These are phyloP conservation scores for Cheilosia variabilis DNA, from an alignment of 2,888 invertebrate genomes.

Conservation along the genomic window DNA sequence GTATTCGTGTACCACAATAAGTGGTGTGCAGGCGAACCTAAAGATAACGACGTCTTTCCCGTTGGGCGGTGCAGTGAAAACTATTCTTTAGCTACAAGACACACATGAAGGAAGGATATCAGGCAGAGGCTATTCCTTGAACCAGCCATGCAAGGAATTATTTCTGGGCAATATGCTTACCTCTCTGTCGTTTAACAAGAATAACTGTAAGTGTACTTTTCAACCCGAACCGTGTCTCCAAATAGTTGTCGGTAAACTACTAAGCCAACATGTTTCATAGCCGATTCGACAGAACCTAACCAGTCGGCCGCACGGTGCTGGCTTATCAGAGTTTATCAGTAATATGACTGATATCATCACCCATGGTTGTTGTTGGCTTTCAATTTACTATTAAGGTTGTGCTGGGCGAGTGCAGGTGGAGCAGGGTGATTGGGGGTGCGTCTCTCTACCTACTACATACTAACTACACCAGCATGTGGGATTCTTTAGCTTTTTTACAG, in stretches of 20 bases:
- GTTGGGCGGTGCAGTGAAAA: background rate
- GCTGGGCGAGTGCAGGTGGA: background rate
- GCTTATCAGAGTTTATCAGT: constrained; percentile 21
- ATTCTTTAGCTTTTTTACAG: constrained; percentile 46
- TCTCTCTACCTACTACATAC: constrained; percentile 16
- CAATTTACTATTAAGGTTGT: background rate
- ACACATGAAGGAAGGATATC: no score
- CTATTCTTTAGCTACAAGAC: no score
- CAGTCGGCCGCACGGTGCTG: background rate
- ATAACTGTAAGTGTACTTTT: background rate
- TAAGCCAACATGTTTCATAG: background rate
- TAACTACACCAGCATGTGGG: constrained; percentile 29
- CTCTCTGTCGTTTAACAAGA: background rate
- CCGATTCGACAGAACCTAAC: background rate
- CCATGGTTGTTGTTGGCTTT: background rate
- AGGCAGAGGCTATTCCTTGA: no score
- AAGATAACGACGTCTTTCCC: background rate
- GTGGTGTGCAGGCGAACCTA: no score
- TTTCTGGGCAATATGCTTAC: background rate
- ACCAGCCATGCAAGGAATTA: no score
- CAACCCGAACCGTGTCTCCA: constrained; percentile 4
- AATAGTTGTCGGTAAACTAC: constrained; percentile 9
- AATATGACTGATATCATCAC: constrained; percentile 2
- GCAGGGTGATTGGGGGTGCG: constrained; percentile 47
- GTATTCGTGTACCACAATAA: no score